Percentiles rank a stretch among this genome's conserved stretches.
Conservation (phyloP, 2,797 vertebrate species). For the Cynodonichthys magdalenae region DNA sequence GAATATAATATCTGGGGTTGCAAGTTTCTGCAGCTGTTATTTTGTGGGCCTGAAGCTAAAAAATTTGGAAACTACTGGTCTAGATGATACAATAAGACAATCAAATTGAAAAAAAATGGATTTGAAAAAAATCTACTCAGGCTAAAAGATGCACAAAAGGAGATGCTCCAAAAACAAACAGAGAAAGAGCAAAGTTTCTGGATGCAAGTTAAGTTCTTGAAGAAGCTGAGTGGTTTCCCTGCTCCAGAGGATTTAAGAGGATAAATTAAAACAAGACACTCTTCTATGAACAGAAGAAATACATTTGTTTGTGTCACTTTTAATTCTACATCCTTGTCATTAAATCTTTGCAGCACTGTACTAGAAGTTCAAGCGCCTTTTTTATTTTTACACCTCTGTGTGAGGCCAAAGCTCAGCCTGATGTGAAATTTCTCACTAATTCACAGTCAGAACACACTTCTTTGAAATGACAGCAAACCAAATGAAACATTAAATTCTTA, state of each 20-base stretch:
- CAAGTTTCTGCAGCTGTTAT: too few relatives aligned
- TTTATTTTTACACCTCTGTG: conserved; percentile 50
- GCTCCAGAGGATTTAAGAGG: conserved; percentile 48
- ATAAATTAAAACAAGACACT: conserved; percentile 48
- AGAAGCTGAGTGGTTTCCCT: conserved; percentile 46
- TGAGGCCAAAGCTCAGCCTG: conserved; percentile 57
- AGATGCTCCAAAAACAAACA: conserved; percentile 5
- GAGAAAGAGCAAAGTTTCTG: conserved; percentile 13
- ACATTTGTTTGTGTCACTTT: conserved; percentile 39
- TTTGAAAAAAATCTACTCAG: not conserved
- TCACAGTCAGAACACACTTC: conserved; percentile 37
- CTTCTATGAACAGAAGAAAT: conserved; percentile 34
- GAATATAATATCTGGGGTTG: too few relatives aligned
- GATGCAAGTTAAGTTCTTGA: conserved; percentile 13
- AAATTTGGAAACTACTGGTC: too few relatives aligned
- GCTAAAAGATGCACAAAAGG: not conserved
- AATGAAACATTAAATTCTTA: not conserved
- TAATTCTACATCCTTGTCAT: not conserved
- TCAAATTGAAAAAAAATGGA: too few relatives aligned
- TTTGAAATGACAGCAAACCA: conserved; percentile 38
- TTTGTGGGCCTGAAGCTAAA: too few relatives aligned
- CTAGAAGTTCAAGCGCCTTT: conserved; percentile 20
- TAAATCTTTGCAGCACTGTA: not conserved
- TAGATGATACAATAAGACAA: too few relatives aligned
- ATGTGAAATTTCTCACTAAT: conserved; percentile 76